These are phyloP conservation scores for Hyles euphorbiae DNA, from an alignment of 1,140 invertebrate species.

Conservation along the genomic window DNA sequence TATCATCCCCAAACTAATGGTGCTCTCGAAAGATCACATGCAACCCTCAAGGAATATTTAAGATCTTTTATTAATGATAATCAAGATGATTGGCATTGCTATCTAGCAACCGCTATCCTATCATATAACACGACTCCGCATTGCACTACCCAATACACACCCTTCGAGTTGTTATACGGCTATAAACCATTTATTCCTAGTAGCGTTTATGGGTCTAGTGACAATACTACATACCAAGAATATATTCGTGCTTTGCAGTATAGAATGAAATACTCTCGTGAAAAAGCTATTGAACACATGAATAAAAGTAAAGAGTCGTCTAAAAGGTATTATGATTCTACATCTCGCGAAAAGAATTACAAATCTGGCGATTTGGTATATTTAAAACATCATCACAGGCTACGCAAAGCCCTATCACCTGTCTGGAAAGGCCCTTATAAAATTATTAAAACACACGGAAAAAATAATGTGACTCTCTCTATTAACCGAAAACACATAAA, in stretches of 20 bases:
- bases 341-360: conserved; percentile 11
- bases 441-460: conserved; percentile 17
- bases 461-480: conserved; percentile 18
- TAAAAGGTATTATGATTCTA: conserved; percentile 19
- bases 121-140: conserved; percentile 32
- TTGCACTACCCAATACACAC: conserved; percentile 19
- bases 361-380: conserved; percentile 22
- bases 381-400: conserved; percentile 17
- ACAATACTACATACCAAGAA: conserved; percentile 9
- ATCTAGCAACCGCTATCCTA: conserved; percentile 27
- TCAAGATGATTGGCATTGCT: conserved; percentile 34
- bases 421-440: conserved; percentile 28
- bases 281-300: conserved; percentile 23
- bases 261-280: conserved; percentile 14
- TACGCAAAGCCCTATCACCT: conserved; percentile 17
- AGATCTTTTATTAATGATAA: conserved; percentile 34
- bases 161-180: conserved; percentile 42
- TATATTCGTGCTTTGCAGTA: conserved; percentile 21
- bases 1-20: conserved; percentile 52
- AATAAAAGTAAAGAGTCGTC: conserved; percentile 21
- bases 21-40: conserved; percentile 26
- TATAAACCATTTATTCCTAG: conserved; percentile 28
- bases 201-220: conserved; percentile 7
- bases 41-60: conserved; percentile 36
- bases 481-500: conserved; percentile 13